phyloP scores from a whole-genome alignment of 2,113 vertebrate genomes.

The Galeopterus variegatus region DNA sequence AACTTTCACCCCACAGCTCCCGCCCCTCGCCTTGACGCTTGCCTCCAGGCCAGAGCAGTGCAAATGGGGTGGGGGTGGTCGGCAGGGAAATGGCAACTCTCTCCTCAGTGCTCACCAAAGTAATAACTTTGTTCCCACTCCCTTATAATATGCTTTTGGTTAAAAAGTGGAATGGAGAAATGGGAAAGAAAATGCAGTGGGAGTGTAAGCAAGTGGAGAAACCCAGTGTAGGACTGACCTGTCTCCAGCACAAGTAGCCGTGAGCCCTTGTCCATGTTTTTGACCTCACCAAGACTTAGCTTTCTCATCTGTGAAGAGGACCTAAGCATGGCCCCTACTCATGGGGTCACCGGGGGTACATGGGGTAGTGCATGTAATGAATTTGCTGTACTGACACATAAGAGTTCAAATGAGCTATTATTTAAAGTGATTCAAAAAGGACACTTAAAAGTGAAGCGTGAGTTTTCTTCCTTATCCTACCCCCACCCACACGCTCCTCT shows the following conservation, averaged over 20 bases:
- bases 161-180: not conserved
- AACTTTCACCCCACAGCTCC: not conserved
- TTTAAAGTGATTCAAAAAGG: not conserved
- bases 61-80: fast-evolving
- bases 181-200: not conserved
- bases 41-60: not conserved
- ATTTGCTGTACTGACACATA: not conserved
- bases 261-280: not conserved
- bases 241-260: no score
- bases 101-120: not conserved
- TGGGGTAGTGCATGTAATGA: no score
- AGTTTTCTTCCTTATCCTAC: not conserved
- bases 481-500: not conserved
- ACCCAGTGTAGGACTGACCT: not conserved
- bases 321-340: not conserved
- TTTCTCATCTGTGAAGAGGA: conserved; percentile 43
- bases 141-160: not conserved
- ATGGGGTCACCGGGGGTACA: not conserved
- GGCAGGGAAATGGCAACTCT: not conserved
- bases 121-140: not conserved
- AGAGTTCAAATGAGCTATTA: not conserved
- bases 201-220: not conserved
- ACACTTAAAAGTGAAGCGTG: not conserved
- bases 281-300: not conserved
- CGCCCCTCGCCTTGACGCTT: not conserved